Base-by-base conservation (phyloP, 2,888 invertebrate species). In the Eristalinus sepulchralis region DNA sequence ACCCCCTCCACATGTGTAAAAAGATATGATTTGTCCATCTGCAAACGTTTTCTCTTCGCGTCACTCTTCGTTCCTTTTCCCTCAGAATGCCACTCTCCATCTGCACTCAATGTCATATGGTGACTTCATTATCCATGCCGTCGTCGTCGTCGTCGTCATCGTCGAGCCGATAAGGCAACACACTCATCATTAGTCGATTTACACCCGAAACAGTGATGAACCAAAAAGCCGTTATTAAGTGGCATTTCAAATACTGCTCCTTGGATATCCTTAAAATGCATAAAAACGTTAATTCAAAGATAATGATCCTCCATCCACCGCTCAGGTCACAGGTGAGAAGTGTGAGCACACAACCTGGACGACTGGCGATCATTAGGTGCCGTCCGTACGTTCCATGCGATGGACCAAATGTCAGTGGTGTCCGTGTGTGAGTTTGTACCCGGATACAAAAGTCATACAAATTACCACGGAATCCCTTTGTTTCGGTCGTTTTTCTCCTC, bases 181-280 rank as follows among this genome's bases (percentile, higher is more conserved):
- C 63, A 78, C 63, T 64, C 55, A 78, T 71, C 78, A 57, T 78
- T 78, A 78, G 70, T 78, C 78, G 78, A 78, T 78, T 78, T 64
- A 31, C 63, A 71, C 63, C 78, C 78, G 78, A 34, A 76, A 68
- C 67, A 63, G 13, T 67, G 60, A 39, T 59, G 63, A 70, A 27
- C 62, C 60, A 31, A 63, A 31, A 60, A 57, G n/a, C 71, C 27
- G 34, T 62, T 72, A 72, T 39, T 72, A 62, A 62, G 34, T 47
- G 47, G 31, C 27, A 73, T 73, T 27, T 53, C 24, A 22, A 64
- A 55, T 55, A 31, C 71, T 22, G 31, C 24, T 55, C 73, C 53
- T 57, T 55, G 36, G 57, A 66, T 66, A 66, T 75, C 75, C 66
- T 59, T 67, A 63, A 39, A 75, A 66, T 66, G 64, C 66, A 75